phyloP scores from a whole-genome alignment of 2,797 vertebrate species.

The Amniataba percoides region DNA sequence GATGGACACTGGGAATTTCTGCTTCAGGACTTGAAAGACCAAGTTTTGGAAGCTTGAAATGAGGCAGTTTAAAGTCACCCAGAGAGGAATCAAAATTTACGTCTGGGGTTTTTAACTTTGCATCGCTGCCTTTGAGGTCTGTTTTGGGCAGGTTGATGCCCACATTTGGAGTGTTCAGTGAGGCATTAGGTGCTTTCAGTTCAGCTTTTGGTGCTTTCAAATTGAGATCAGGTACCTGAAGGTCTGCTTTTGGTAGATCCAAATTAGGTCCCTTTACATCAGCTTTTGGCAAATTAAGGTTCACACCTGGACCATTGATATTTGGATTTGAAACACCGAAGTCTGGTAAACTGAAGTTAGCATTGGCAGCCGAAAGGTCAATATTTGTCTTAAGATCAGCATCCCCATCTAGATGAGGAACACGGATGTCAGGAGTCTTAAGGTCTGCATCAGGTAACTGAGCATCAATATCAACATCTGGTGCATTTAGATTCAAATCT shows the following conservation, averaged over 20 bases:
- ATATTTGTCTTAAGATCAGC: conserved; percentile 43
- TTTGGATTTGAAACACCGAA: conserved; percentile 38
- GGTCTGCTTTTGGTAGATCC: conserved; percentile 41
- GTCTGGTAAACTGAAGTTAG: conserved; percentile 44
- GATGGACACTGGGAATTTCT: conserved; percentile 49
- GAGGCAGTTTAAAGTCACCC: conserved; percentile 73
- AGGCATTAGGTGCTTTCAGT: conserved; percentile 46
- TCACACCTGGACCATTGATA: conserved; percentile 30
- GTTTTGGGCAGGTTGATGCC: conserved; percentile 38
- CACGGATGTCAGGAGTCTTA: not conserved
- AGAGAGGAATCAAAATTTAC: conserved; percentile 58
- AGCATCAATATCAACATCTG: conserved; percentile 13
- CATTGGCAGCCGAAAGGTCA: conserved; percentile 43
- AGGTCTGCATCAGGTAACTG: conserved; percentile 11
- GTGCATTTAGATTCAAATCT: conserved; percentile 23
- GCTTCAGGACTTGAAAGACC: conserved; percentile 55
- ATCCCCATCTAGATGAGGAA: conserved; percentile 43
- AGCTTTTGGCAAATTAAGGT: conserved; percentile 55
- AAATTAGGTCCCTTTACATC: conserved; percentile 44
- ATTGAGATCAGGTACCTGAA: conserved; percentile 40
- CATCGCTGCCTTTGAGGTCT: conserved; percentile 40
- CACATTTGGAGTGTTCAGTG: conserved; percentile 53
- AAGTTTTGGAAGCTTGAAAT: conserved; percentile 71
- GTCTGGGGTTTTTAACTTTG: conserved; percentile 68
- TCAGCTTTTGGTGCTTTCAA: conserved; percentile 46